phyloP scores from a whole-genome alignment of 2,888 invertebrate species.

The Molorchus minor region DNA sequence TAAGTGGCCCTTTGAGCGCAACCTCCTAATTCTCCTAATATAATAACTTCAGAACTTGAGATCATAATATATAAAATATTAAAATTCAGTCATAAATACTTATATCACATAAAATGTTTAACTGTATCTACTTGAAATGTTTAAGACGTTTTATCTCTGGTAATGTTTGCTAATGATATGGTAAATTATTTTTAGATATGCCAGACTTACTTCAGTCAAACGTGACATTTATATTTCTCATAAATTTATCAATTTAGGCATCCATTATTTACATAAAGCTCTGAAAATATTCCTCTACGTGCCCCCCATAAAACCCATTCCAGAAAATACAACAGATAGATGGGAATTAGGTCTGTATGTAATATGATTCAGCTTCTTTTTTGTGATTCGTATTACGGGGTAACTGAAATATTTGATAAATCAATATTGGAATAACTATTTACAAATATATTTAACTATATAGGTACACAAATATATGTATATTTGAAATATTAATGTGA shows the following conservation, averaged over 20 bases:
- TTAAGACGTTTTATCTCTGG: slow-evolving; percentile 18
- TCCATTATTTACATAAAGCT: slow-evolving; percentile 20
- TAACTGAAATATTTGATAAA: slow-evolving; percentile 32
- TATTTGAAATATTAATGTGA: no score
- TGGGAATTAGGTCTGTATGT: no score
- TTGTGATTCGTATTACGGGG: background rate
- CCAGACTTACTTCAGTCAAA: slow-evolving; percentile 1
- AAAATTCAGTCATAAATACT: no score
- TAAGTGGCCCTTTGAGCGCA: no score
- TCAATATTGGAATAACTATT: slow-evolving; percentile 41
- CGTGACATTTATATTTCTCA: slow-evolving; percentile 26
- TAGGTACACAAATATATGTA: no score
- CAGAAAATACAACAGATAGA: background rate
- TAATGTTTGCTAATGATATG: slow-evolving; percentile 28
- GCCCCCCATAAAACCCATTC: background rate
- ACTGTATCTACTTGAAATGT: slow-evolving; percentile 3
- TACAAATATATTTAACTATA: no score
- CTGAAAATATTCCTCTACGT: slow-evolving; percentile 25
- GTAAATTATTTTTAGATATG: slow-evolving; percentile 30
- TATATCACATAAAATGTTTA: background rate
- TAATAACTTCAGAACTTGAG: no score
- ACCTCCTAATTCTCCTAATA: no score
- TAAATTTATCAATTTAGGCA: slow-evolving; percentile 27
- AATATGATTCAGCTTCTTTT: slow-evolving; percentile 5
- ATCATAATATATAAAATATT: no score